Percentiles rank a stretch among this genome's conserved stretches.
Conservation (phyloP, 1,140 invertebrate genomes). For the Archivesica marissinica region DNA sequence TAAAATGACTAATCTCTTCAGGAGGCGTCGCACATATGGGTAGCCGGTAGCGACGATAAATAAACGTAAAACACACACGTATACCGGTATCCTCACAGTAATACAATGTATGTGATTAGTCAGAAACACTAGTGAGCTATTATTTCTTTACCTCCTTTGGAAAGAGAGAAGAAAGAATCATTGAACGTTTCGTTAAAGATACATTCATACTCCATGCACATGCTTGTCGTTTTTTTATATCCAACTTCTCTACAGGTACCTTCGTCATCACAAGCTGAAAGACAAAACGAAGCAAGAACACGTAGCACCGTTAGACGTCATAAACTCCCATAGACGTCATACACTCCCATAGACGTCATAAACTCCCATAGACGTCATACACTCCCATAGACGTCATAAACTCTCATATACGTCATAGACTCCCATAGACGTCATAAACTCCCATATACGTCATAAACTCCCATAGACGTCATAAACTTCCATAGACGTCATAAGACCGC, state of each 20-base stretch:
- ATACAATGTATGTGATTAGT: not conserved
- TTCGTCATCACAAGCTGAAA: slow-evolving; percentile 54
- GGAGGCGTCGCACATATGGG: not conserved
- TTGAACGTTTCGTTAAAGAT: slow-evolving; percentile 40
- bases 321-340: too few species aligned
- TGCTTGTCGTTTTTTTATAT: slow-evolving; percentile 29
- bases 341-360: too few species aligned
- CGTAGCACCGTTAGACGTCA: too few species aligned
- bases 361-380: too few species aligned
- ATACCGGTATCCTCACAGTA: not conserved
- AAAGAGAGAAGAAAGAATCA: slow-evolving; percentile 47
- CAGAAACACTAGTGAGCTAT: not conserved
- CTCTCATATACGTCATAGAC: too few species aligned
- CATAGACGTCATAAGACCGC: too few species aligned
- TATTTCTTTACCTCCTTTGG: slow-evolving; percentile 27
- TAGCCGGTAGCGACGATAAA: not conserved
- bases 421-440: too few species aligned
- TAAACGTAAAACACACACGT: not conserved
- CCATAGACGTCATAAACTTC: too few species aligned
- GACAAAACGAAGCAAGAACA: too few species aligned
- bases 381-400: too few species aligned
- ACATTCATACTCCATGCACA: slow-evolving; percentile 38
- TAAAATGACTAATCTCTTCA: not conserved
- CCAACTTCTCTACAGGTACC: slow-evolving; percentile 49
- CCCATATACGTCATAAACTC: too few species aligned